Base-by-base conservation (phyloP, 2,113 vertebrate species). In the Phalacrocorax aristotelis region DNA sequence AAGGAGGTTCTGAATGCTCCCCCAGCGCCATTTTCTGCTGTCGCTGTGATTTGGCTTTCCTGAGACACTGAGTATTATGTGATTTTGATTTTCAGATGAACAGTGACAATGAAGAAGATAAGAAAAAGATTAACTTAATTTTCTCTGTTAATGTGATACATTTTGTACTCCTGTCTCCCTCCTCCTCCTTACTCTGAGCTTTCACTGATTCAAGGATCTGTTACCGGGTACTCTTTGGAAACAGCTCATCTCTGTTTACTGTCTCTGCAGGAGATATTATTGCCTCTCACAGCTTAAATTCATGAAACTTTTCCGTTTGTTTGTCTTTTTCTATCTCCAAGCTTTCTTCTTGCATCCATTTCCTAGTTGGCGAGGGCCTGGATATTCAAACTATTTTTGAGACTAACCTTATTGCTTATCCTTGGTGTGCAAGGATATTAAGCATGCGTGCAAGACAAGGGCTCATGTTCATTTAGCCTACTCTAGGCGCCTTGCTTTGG, bases 231-330 rank as follows among this genome's bases (percentile, higher is more conserved):
- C 83, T 94, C 29, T 2, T 69, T 84, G 61, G 92, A 93, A 96
- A 96, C 86, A 90, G 80, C 83, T 96, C 76, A 17, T 89, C 80
- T 94, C 68, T 92, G 91, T 96, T 95, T 85, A 86, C 91, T 93
- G 32, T 48, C 89, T 87, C 89, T 64, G 86, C 94, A 86, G 93
- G 92, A 96, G 87, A 77, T 75, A 91, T 44, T 84, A 42, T 34
- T 77, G 42, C 68, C 49, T 95, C 74, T 91, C 94, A 80, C 25
- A 29, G 87, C 78, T 62, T 52, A 79, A 80, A 88, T 68, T 87
- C 11, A 57, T 25, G 1, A 15, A 9, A 11, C 3, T 36, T 64
- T 61, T 27, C 74, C 18, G 2, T 87, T 32, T 87, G n/a, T 57
- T 87, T 93, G 42, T 62, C 40, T 36, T 91, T 77, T 88, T 81